Percentiles rank a stretch among this genome's conserved stretches.
These are phyloP conservation scores for Drosophila pegasa DNA, from an alignment of 2,888 invertebrate species.

Conservation along the genomic window DNA sequence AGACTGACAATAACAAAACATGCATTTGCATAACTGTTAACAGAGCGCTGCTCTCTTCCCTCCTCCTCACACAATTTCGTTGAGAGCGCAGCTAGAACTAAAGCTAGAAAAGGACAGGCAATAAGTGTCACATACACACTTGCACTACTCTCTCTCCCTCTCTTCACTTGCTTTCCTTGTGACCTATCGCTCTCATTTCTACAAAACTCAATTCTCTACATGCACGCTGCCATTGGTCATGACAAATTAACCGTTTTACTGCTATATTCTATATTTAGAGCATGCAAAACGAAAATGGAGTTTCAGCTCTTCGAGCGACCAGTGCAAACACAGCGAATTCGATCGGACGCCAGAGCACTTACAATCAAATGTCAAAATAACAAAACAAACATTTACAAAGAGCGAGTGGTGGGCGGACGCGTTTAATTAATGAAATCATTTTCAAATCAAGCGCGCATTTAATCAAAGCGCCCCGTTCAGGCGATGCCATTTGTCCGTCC, in stretches of 20 bases:
- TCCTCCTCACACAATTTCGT: background rate
- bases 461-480: conserved; percentile 31
- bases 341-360: conserved; percentile 1
- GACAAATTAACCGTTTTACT: background rate
- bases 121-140: background rate
- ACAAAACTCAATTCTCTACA: background rate
- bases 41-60: background rate
- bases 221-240: background rate
- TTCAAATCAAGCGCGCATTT: conserved; percentile 56
- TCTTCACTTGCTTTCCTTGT: background rate
- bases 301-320: background rate
- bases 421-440: conserved; percentile 61
- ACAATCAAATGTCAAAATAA: conserved; percentile 42
- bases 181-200: background rate
- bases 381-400: conserved; percentile 7
- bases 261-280: background rate
- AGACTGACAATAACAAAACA: background rate
- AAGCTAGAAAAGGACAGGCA: background rate
- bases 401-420: conserved; percentile 8
- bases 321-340: conserved; percentile 12
- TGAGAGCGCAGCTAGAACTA: background rate
- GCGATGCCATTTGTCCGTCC: conserved; percentile 17
- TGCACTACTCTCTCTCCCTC: background rate
- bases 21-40: conserved; percentile 3
- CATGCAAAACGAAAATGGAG: background rate